Evolutionary conservation across 2,113 vertebrate genomes (phyloP).

Genomic region (Lipophrys pholis): DNA sequence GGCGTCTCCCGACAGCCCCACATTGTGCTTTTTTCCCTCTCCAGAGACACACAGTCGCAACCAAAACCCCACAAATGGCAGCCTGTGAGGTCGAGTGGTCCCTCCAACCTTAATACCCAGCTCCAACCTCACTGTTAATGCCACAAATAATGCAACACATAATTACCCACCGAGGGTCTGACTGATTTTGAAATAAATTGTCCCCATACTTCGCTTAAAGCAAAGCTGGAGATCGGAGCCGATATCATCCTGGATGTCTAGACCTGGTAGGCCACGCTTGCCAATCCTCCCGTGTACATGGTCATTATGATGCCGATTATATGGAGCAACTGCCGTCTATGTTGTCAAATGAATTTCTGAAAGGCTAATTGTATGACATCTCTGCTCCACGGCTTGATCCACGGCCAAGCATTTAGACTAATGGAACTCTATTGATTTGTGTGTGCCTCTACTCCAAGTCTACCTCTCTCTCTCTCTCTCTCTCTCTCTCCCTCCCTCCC

Average conservation of each 20-base stretch:
- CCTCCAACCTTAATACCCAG: constrained; percentile 45
- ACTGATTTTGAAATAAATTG: constrained; percentile 38
- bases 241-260: constrained; percentile 30
- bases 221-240: constrained; percentile 5
- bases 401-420: constrained; percentile 75
- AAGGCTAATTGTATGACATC: constrained; percentile 71
- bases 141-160: constrained; percentile 51
- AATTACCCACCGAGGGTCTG: constrained; percentile 48
- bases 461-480: constrained; percentile 2
- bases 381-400: constrained; percentile 63
- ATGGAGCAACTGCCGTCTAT: constrained; percentile 48
- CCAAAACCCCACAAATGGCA: constrained; percentile 72
- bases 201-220: neutral
- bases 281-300: constrained; percentile 59
- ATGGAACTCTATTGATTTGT: constrained; percentile 78
- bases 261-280: constrained; percentile 37
- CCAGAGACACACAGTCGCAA: constrained; percentile 79
- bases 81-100: constrained; percentile 37
- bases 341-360: constrained; percentile 76
- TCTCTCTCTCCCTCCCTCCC: neutral
- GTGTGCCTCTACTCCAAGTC: constrained; percentile 32
- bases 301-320: constrained; percentile 70
- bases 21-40: constrained; percentile 43
- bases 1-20: constrained; percentile 51
- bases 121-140: constrained; percentile 53